Base-by-base conservation (phyloP, 2,113 vertebrate genomes). In the Pygoscelis antarcticus region DNA sequence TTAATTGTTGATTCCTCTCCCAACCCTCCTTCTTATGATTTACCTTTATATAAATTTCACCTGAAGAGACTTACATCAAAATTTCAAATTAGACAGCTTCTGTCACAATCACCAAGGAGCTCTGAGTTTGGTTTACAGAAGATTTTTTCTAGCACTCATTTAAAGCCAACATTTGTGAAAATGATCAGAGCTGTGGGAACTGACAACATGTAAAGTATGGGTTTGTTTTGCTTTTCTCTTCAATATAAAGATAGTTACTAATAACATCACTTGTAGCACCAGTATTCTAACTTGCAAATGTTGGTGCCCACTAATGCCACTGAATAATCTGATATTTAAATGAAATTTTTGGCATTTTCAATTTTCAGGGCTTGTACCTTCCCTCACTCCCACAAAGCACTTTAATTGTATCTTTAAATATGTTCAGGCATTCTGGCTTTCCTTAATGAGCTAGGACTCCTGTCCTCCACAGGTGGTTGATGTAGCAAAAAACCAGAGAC, bases 1-100 rank as follows among this genome's bases (percentile, higher is more conserved):
- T 91, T 98, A 98, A 97, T 97, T 98, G 92, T 98, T 97, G 65
- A 93, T 97, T 97, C 46, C 94, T 96, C 84, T 98, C 71, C 69
- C 94, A 96, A 11, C 84, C 66, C 76, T 95, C 34, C 58, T 97
- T 96, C 96, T 95, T 30, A 26, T 97, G 72, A 95, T 83, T 97
- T 96, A 95, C 30, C 85, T 87, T 96, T 87, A 57, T 92, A 96
- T 96, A 90, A 88, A 58, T 97, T 98, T 98, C 78, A 97, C 87
- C 93, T 78, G 69, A 93, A 90, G 60, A 97, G 88, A 66, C 69
- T 96, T 82, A 51, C 68, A 95, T 92, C 26, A 96, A 95, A 94
- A 94, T 97, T 96, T 97, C 90, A 85, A 96, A 69, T 98, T 97
- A 97, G 88, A 93, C 36, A 83, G 36, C 49, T 97, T 97, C 86